Evolutionary conservation across 1,140 invertebrate species (phyloP).

Genomic region (Macrostomum lignano): DNA sequence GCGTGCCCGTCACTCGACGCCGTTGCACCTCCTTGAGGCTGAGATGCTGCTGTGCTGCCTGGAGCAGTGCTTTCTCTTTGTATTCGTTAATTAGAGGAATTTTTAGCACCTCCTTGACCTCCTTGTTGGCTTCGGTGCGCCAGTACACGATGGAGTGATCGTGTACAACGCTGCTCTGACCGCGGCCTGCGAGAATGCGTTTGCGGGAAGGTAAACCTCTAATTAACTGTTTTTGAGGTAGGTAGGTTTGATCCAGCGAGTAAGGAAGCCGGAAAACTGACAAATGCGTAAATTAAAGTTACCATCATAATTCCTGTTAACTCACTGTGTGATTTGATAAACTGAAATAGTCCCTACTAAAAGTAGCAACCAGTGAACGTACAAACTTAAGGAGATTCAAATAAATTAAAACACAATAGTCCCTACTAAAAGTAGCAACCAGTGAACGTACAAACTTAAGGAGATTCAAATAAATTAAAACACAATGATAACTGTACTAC

Average conservation of each 20-base stretch:
- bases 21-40: constrained; percentile 16
- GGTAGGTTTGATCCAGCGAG: constrained; percentile 6
- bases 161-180: constrained; percentile 13
- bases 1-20: constrained; percentile 17
- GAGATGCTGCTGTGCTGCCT: constrained; percentile 23
- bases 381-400: too few species aligned
- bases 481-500: too few species aligned
- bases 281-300: too few species aligned
- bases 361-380: too few species aligned
- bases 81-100: constrained; percentile 19
- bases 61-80: constrained; percentile 17
- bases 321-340: too few species aligned
- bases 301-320: too few species aligned
- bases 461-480: too few species aligned
- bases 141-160: constrained; percentile 20
- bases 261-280: too few species aligned
- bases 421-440: too few species aligned
- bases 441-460: too few species aligned
- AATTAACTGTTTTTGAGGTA: constrained; percentile 5
- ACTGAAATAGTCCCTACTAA: too few species aligned
- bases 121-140: constrained; percentile 21
- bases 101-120: constrained; percentile 14
- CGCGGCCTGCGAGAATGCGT: constrained; percentile 10
- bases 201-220: not conserved
- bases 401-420: too few species aligned